Conservation (phyloP, 1,140 invertebrate genomes). For the Drosophila busckii region DNA sequence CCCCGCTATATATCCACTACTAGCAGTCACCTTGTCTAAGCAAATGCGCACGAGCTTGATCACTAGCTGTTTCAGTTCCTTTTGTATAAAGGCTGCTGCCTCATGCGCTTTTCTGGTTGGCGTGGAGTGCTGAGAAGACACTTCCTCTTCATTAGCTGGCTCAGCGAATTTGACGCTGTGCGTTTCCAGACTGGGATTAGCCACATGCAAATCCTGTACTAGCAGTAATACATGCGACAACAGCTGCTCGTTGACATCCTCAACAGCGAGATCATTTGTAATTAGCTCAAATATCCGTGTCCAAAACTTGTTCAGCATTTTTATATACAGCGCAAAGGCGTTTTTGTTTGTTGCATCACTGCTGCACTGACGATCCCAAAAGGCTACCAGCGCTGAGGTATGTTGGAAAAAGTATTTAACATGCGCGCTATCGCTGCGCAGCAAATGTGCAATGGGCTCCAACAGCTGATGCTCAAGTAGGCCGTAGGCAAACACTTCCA, state of each 20-base stretch:
- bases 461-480: constrained; percentile 79
- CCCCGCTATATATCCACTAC: constrained; percentile 13
- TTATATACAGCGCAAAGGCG: constrained; percentile 77
- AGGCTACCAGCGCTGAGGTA: constrained; percentile 80
- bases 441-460: constrained; percentile 78
- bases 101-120: constrained; percentile 47
- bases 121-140: constrained; percentile 18
- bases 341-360: constrained; percentile 30
- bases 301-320: constrained; percentile 81
- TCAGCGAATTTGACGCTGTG: constrained; percentile 61
- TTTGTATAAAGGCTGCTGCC: constrained; percentile 52
- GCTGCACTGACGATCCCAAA: constrained; percentile 80
- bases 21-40: constrained; percentile 60
- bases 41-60: constrained; percentile 80
- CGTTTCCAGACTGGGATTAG: constrained; percentile 57
- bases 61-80: constrained; percentile 80
- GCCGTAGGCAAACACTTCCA: constrained; percentile 27
- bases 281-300: constrained; percentile 79
- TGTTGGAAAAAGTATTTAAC: constrained; percentile 80
- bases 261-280: constrained; percentile 52
- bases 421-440: constrained; percentile 72
- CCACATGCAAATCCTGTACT: constrained; percentile 58
- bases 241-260: constrained; percentile 46
- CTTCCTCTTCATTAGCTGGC: background rate
- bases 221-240: constrained; percentile 51